Conservation (phyloP, 2,888 invertebrate species). For the Tenthredo distinguenda region DNA sequence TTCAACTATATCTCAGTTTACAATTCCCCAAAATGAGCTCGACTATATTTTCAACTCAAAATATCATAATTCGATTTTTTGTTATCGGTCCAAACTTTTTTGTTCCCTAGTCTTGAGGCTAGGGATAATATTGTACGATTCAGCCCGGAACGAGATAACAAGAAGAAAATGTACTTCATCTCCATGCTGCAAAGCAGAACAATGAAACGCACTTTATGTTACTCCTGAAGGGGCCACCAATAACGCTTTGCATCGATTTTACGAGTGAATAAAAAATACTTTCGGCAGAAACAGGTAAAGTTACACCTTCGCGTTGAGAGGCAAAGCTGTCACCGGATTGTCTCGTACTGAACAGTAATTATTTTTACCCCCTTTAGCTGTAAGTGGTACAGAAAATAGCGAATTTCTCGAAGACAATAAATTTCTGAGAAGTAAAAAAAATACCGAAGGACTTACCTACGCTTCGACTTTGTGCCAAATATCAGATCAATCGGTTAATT, state of each 20-base stretch:
- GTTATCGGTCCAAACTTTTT: background rate
- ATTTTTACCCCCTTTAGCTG: background rate
- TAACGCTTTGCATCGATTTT: background rate
- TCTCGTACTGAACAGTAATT: background rate
- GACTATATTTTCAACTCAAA: background rate
- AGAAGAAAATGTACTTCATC: background rate
- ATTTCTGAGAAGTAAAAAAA: background rate
- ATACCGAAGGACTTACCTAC: background rate
- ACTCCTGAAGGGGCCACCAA: background rate
- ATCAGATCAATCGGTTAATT: background rate
- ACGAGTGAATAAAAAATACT: background rate
- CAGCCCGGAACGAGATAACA: background rate
- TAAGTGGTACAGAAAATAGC: background rate
- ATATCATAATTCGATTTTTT: background rate
- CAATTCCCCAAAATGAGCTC: background rate
- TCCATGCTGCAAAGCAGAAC: background rate
- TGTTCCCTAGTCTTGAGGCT: background rate
- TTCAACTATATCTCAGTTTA: background rate
- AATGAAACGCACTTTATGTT: background rate
- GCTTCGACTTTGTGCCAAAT: background rate
- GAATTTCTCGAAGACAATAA: background rate
- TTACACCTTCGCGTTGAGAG: background rate
- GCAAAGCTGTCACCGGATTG: background rate
- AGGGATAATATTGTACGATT: background rate
- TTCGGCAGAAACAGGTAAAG: background rate